Conservation (phyloP, 2,888 invertebrate species). For the Marasmarcha lunaedactyla region DNA sequence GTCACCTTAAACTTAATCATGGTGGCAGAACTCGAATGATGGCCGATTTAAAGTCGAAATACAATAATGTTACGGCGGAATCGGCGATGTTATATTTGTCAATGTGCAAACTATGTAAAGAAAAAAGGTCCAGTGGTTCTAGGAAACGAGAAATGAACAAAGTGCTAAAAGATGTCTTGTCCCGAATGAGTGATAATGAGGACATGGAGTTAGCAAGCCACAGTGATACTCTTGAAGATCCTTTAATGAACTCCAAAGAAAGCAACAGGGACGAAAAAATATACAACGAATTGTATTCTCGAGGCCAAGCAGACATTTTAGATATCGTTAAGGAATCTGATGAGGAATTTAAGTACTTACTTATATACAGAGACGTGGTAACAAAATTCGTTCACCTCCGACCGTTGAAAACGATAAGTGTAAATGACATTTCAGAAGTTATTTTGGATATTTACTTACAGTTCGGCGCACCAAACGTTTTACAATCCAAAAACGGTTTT, state of each 20-base stretch:
- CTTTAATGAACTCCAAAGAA: background rate
- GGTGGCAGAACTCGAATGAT: slow-evolving; percentile 33
- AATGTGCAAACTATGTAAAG: slow-evolving; percentile 29
- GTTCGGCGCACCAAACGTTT: slow-evolving; percentile 39
- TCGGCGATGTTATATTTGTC: slow-evolving; percentile 30
- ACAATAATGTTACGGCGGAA: slow-evolving; percentile 34
- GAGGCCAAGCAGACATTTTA: slow-evolving; percentile 36
- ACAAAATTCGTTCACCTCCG: slow-evolving; percentile 34
- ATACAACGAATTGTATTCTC: slow-evolving; percentile 29
- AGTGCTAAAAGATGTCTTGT: background rate
- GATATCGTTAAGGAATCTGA: slow-evolving; percentile 25
- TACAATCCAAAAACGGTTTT: slow-evolving; percentile 37
- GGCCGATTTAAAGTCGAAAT: slow-evolving; percentile 28
- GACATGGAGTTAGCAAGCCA: background rate
- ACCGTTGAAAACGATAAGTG: slow-evolving; percentile 27
- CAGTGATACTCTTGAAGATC: no score
- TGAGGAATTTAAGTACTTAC: slow-evolving; percentile 33
- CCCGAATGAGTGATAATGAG: slow-evolving; percentile 7
- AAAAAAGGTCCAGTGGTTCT: slow-evolving; percentile 18
- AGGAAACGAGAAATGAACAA: background rate
- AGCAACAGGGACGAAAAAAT: background rate
- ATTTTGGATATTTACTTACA: slow-evolving; percentile 34
- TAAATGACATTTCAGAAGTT: slow-evolving; percentile 28
- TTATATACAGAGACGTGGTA: slow-evolving; percentile 33
- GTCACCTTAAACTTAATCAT: slow-evolving; percentile 32